Base-by-base conservation (phyloP, 2,113 vertebrate species). In the Boleophthalmus pectinirostris region DNA sequence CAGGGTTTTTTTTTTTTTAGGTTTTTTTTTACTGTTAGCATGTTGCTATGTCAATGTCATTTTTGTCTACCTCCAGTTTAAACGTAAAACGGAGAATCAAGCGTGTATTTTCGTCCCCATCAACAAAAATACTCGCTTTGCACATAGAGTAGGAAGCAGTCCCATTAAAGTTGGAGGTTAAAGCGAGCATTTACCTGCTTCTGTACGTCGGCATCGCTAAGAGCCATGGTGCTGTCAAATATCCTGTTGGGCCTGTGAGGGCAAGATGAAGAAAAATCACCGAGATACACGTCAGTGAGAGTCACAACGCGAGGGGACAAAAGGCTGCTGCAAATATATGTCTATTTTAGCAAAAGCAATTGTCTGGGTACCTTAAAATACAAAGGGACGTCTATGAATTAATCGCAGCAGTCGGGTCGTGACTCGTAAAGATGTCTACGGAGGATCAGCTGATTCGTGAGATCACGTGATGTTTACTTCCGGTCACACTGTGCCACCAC, bases 151-250 rank as follows among this genome's bases (percentile, higher is more conserved):
- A 18, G 47, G 6, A 5, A 9, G 25, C 11, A 23, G 15, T 12
- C 38, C 2, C 0, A 24, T 11, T 68, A 45, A 46, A 13, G 20
- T 0, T 79, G 53, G 72, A 85, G 83, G 74, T 68, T 29, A 84
- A 82, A 83, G 68, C 12, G 56, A 0, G 45, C 72, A 33, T 12
- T 74, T 91, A 98, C 97, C 97, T 99, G 97, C 88, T 98, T 98
- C 86, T 99, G 97, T 43, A 98, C 97, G 70, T 99, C 97, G 49
- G 97, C 97, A 88, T 99, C 97, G 93, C 97, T 99, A 78, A 99
- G 96, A 82, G 97, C 97, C 97, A 98, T 98, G 51, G 79, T 77
- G 88, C 79, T 73, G 77, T 85, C 58, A 71, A 51, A 73, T 81
- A 79, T 85, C 72, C 58, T 73, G 51, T n/a, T 8, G 70, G 85